A percentile compares a stretch with the other conserved stretches of the same genome.
Conservation (phyloP, 2,888 invertebrate species). For the Hyposoter dolosus region DNA sequence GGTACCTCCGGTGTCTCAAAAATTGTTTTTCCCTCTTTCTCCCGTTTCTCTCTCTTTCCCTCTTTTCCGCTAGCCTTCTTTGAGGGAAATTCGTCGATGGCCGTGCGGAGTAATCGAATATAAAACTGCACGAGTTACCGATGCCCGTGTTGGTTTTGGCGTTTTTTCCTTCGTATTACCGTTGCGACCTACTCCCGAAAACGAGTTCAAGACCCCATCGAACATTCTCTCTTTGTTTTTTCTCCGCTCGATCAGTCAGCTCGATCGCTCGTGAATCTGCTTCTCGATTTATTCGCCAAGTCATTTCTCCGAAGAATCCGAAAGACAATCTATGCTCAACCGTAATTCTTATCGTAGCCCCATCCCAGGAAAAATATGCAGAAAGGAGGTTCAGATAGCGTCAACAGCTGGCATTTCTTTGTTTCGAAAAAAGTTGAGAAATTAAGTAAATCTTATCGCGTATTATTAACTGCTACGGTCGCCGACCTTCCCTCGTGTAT, state of each 20-base stretch:
- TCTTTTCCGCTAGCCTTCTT: slow-evolving; percentile 26
- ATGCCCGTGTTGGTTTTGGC: slow-evolving; percentile 37
- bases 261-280: slow-evolving; percentile 20
- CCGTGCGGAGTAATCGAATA: slow-evolving; percentile 59
- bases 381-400: not conserved
- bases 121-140: slow-evolving; percentile 56
- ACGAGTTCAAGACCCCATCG: slow-evolving; percentile 25
- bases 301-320: not conserved
- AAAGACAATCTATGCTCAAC: not conserved
- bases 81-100: slow-evolving; percentile 45
- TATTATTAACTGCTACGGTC: slow-evolving; percentile 15
- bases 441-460: slow-evolving; percentile 4
- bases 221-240: slow-evolving; percentile 3
- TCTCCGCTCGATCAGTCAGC: slow-evolving; percentile 45
- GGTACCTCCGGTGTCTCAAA: slow-evolving; percentile 53
- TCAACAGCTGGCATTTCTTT: slow-evolving; percentile 21
- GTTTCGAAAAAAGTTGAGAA: slow-evolving; percentile 32
- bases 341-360: slow-evolving; percentile 12
- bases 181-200: slow-evolving; percentile 60
- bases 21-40: slow-evolving; percentile 42
- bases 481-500: slow-evolving; percentile 26
- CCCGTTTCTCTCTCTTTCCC: slow-evolving; percentile 4
- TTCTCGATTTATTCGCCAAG: slow-evolving; percentile 34
- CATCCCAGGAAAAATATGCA: slow-evolving; percentile 3
- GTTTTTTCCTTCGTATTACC: slow-evolving; percentile 11